Conservation (phyloP, 2,797 vertebrate genomes). For the Scarus forsteni region DNA sequence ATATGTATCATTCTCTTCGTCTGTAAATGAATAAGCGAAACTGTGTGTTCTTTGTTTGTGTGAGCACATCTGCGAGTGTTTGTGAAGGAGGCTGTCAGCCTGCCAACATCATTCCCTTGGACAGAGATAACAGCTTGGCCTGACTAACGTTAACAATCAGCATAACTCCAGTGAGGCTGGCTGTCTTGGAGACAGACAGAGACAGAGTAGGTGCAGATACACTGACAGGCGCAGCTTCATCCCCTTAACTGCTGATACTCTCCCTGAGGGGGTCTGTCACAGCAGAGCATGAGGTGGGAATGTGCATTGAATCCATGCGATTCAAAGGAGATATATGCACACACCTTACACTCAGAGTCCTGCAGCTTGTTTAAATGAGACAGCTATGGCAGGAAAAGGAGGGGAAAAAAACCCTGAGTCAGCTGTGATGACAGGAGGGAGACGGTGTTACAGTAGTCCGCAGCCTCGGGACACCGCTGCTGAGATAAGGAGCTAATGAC, state of each 20-base stretch:
- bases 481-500: slow-evolving; percentile 75
- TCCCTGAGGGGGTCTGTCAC: slow-evolving; percentile 42
- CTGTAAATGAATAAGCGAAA: slow-evolving; percentile 39
- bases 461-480: slow-evolving; percentile 57
- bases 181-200: slow-evolving; percentile 65
- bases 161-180: slow-evolving; percentile 52
- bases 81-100: slow-evolving; percentile 49
- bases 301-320: slow-evolving; percentile 41
- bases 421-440: slow-evolving; percentile 38
- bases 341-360: slow-evolving; percentile 35
- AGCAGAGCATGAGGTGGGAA: slow-evolving; percentile 41
- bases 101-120: slow-evolving; percentile 53
- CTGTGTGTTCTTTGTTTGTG: slow-evolving; percentile 48
- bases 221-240: slow-evolving; percentile 63
- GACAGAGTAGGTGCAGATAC: slow-evolving; percentile 71
- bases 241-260: slow-evolving; percentile 56
- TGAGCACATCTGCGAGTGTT: slow-evolving; percentile 37
- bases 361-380: slow-evolving; percentile 50
- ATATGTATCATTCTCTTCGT: slow-evolving; percentile 55
- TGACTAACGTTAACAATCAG: slow-evolving; percentile 68
- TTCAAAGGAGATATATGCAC: slow-evolving; percentile 44
- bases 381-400: slow-evolving; percentile 32
- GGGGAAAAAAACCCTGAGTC: slow-evolving; percentile 42
- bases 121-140: slow-evolving; percentile 60
- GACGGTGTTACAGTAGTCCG: slow-evolving; percentile 59